Evolutionary conservation across 2,888 invertebrate genomes (phyloP), one percentile per base, ranked within the genome.

Genomic region (Trichogramma dendrolimi): DNA sequence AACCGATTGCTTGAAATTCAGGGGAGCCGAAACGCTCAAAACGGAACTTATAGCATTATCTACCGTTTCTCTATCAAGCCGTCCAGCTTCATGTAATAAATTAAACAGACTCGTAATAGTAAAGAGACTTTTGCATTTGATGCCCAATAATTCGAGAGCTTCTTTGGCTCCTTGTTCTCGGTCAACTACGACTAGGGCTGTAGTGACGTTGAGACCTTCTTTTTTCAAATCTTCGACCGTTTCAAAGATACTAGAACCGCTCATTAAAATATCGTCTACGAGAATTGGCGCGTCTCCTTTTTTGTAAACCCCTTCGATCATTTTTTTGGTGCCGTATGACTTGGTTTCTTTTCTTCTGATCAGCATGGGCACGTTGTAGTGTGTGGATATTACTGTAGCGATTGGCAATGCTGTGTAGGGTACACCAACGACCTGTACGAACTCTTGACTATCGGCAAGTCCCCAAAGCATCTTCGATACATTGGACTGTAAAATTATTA

Each of bases 371-470:
- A 88, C 84, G 41, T 86, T 82, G 1, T 87, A 84, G 68, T 88
- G 84, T 4, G 88, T 80, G 1, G 92, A 90, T 5, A 94, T 84
- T 48, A 94, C 83, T 0, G 96, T 94, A 0, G 97, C 96, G 61
- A 99, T 85, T 0, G 98, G 97, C 57, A 99, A 80, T 3, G 98
- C 98, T 1, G 97, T 97, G 72, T 98, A 98, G 0, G 99, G 98
- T 0, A 97, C 96, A 2, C 97, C 97, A 79, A 96, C 97, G 10
- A 97, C 80, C 69, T 90, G 86, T 66, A 83, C 83, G 82, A 75
- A 60, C 42, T 47, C 11, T 11, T 82, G 75, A 59, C 83, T 53
- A 4, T 53, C 14, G 27, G 27, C 27, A 27, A 27, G 27, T 27
- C 27, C 27, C 27, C 27, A 27, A 27, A 27, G 27, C 27, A 27